Percentiles rank a stretch among this genome's conserved stretches.
Conservation (phyloP, 2,797 vertebrate genomes). For the Chrosomus eos region DNA sequence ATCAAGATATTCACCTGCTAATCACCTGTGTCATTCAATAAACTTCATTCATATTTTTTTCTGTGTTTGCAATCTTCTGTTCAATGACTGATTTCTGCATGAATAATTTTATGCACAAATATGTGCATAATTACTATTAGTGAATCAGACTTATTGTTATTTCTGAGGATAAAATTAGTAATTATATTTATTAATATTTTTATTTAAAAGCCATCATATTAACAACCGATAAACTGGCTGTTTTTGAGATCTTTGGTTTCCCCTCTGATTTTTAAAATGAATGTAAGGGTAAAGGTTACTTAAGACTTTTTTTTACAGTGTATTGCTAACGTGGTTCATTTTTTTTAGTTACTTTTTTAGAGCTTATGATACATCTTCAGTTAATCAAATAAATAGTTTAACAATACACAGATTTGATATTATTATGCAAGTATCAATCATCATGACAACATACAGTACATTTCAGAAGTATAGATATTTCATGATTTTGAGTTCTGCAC, state of each 20-base stretch:
- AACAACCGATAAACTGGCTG: no score
- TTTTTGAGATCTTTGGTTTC: neutral
- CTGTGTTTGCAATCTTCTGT: no score
- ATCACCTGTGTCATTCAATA: no score
- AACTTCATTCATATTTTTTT: no score
- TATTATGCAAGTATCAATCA: neutral
- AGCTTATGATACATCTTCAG: neutral
- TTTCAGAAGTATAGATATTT: neutral
- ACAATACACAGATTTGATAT: neutral
- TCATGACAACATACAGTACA: neutral
- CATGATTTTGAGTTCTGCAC: neutral
- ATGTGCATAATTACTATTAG: neutral
- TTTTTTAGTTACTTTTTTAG: neutral
- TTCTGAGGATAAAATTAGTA: neutral
- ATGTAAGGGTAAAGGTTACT: neutral
- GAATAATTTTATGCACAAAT: neutral
- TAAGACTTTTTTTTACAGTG: neutral
- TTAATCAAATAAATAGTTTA: neutral
- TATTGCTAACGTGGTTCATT: neutral
- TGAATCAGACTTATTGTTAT: neutral
- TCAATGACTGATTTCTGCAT: neutral
- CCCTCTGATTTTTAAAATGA: neutral
- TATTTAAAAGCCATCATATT: neutral
- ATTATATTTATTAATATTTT: neutral
- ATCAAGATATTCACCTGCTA: no score